Evolutionary conservation across 2,888 invertebrate species (phyloP).

Genomic region (Sinhomidia bicolor): DNA sequence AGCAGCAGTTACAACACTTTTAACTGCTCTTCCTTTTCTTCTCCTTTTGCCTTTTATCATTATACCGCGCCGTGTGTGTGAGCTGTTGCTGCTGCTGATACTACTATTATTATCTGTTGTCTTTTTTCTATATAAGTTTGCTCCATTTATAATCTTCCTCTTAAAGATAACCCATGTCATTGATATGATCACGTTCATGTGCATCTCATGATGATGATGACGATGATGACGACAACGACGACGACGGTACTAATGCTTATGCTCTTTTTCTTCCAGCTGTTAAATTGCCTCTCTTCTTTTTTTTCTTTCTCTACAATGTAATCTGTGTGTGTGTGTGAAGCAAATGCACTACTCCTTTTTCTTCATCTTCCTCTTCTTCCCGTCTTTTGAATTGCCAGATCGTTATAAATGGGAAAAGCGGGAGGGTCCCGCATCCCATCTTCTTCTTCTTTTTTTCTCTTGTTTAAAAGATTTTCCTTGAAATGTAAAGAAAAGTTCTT

Average conservation of each 20-base stretch:
- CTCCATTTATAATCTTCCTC: slow-evolving; percentile 52
- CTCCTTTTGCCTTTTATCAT: too few species aligned
- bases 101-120: slow-evolving; percentile 21
- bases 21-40: slow-evolving; percentile 29
- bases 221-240: slow-evolving; percentile 20
- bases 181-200: slow-evolving; percentile 60
- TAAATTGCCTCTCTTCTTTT: slow-evolving; percentile 50
- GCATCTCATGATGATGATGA: slow-evolving; percentile 24
- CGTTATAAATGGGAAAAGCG: slow-evolving; percentile 52
- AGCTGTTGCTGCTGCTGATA: slow-evolving; percentile 20
- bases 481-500: slow-evolving; percentile 23
- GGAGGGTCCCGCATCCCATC: not conserved
- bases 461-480: not conserved
- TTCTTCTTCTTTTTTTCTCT: slow-evolving; percentile 16
- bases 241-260: slow-evolving; percentile 38
- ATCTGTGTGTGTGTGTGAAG: not conserved
- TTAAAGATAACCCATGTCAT: slow-evolving; percentile 47
- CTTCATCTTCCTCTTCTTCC: not conserved
- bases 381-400: slow-evolving; percentile 26
- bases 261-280: slow-evolving; percentile 55
- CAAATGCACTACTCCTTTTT: not conserved
- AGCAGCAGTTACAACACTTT: not conserved
- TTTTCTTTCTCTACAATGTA: too few species aligned
- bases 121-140: not conserved
- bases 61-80: too few species aligned